Conservation (phyloP, 2,888 invertebrate genomes). For the Serrognathus titanus region DNA sequence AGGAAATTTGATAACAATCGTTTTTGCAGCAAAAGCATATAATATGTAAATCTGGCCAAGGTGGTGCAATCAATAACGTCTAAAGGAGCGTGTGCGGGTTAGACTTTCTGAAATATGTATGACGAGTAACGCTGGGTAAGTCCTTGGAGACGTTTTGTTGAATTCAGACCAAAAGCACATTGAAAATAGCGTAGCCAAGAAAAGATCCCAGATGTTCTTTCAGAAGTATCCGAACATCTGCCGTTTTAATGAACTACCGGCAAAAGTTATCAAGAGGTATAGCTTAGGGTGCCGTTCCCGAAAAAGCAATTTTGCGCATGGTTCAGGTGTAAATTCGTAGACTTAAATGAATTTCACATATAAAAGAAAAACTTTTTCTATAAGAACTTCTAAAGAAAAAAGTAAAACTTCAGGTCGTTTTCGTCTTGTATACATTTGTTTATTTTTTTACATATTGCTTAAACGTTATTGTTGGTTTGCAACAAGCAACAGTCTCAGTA, state of each 20-base stretch:
- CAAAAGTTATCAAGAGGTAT: conserved; percentile 36
- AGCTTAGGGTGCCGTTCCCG: conserved; percentile 21
- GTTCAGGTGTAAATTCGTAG: conserved; percentile 26
- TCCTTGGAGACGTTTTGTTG: conserved; percentile 10
- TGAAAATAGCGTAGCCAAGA: conserved; percentile 6
- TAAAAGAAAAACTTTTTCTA: not conserved
- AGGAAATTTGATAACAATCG: no score
- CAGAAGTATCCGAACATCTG: conserved; percentile 25
- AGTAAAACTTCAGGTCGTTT: conserved; percentile 2
- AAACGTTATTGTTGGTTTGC: conserved; percentile 35
- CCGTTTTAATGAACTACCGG: conserved; percentile 38
- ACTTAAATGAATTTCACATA: no score
- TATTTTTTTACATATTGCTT: conserved; percentile 45
- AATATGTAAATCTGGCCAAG: conserved; percentile 13
- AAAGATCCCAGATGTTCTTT: conserved; percentile 26
- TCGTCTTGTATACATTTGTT: conserved; percentile 39
- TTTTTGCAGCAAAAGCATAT: not conserved
- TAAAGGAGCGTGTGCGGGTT: not conserved
- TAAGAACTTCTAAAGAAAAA: not conserved
- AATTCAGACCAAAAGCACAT: conserved; percentile 1
- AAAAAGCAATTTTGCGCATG: conserved; percentile 20
- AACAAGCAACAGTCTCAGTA: conserved; percentile 49
- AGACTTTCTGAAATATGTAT: conserved; percentile 17
- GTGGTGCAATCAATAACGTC: conserved; percentile 15
- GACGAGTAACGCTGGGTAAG: conserved; percentile 3